Conservation (phyloP, 1,140 invertebrate species). For the Drosophila tsacasi region DNA sequence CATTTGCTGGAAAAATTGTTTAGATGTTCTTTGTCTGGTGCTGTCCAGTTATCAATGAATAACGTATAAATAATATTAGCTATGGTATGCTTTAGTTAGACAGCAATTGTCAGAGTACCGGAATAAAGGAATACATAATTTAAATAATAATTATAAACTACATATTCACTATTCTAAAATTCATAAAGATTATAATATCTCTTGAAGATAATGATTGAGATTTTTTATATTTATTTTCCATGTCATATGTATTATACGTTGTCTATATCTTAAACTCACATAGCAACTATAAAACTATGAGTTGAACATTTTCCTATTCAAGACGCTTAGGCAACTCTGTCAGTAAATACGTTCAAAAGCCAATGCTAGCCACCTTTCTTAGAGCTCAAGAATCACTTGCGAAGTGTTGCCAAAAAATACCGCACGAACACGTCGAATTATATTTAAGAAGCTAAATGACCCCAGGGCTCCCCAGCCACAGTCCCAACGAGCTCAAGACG, state of each 20-base stretch:
- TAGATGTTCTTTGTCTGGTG: conserved; percentile 46
- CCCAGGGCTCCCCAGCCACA: conserved; percentile 43
- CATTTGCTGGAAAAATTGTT: conserved; percentile 60
- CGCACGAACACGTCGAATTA: conserved; percentile 77
- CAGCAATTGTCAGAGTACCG: conserved; percentile 13
- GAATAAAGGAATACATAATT: not conserved
- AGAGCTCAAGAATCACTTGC: conserved; percentile 60
- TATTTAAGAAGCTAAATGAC: conserved; percentile 83
- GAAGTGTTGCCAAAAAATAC: conserved; percentile 77
- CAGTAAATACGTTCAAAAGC: conserved; percentile 27
- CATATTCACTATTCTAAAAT: not conserved
- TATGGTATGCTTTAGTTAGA: not conserved
- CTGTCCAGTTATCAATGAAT: conserved; percentile 53
- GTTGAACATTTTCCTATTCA: not conserved
- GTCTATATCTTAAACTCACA: too few relatives aligned
- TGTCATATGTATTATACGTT: not conserved
- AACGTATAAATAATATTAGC: conserved; percentile 33
- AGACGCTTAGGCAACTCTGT: conserved; percentile 35
- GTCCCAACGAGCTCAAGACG: not conserved
- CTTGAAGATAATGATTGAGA: not conserved
- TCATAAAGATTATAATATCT: not conserved
- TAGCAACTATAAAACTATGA: not conserved
- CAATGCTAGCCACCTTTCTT: conserved; percentile 9
- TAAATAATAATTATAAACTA: not conserved
- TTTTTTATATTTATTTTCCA: not conserved